Conservation (phyloP, 2,888 invertebrate species). For the Plebejus anna region DNA sequence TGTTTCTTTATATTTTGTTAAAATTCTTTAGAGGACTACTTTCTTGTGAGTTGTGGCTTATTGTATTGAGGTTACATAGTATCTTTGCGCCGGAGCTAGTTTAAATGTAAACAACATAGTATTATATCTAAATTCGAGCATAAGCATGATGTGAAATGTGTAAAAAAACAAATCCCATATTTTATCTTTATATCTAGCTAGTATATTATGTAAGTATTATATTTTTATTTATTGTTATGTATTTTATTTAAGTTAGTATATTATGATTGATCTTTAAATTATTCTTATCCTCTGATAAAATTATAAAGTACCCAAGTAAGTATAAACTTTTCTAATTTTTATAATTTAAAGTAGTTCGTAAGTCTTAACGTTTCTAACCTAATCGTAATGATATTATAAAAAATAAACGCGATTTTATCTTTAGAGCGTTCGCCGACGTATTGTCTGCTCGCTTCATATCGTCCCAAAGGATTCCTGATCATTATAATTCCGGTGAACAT, state of each 20-base stretch:
- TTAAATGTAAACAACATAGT: neutral
- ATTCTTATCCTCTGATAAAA: no score
- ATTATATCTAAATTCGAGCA: neutral
- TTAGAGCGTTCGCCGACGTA: conserved; percentile 65
- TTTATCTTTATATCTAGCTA: no score
- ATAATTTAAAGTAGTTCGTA: neutral
- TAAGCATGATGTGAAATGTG: neutral
- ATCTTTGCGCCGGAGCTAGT: conserved; percentile 21
- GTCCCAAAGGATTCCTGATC: conserved; percentile 75
- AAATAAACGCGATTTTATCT: conserved; percentile 49
- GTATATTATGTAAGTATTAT: no score
- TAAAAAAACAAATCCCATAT: no score
- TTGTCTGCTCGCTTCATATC: conserved; percentile 75
- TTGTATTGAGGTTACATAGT: neutral
- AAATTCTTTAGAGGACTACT: neutral
- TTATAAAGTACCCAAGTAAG: no score
- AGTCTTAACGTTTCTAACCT: conserved; percentile 4
- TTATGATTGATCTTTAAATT: no score
- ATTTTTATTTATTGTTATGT: no score
- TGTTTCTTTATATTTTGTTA: neutral
- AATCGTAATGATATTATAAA: conserved; percentile 40
- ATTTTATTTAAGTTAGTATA: no score
- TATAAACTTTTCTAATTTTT: neutral
- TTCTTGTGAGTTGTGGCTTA: neutral
- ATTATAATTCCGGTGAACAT: conserved; percentile 76